phyloP scores from a whole-genome alignment of 2,113 vertebrate species.

The Aptenodytes forsteri region DNA sequence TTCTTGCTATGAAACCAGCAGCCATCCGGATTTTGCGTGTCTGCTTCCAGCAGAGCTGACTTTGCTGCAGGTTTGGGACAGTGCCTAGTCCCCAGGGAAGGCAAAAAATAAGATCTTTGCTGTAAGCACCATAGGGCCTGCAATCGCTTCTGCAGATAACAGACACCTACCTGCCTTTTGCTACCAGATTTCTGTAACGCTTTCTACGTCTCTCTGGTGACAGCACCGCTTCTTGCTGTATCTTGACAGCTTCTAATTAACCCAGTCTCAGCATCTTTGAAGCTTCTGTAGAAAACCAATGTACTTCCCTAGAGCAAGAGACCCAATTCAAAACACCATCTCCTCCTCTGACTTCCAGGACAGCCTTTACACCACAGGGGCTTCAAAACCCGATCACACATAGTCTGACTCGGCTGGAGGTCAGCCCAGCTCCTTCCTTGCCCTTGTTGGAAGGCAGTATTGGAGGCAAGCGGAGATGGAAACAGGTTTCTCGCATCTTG shows the following conservation, averaged over 20 bases:
- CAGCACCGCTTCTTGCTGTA: not conserved
- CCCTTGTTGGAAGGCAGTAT: not conserved
- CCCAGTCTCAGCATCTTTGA: not conserved
- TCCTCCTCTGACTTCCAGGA: not conserved
- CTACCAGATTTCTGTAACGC: not conserved
- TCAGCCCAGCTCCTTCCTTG: not conserved
- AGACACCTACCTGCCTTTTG: constrained; percentile 32
- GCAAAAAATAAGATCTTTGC: not conserved
- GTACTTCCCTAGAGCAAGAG: not conserved
- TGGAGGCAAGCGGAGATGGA: not conserved
- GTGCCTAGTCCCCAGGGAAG: not conserved
- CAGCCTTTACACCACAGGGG: not conserved
- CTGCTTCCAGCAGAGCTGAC: not conserved
- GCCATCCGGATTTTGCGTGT: not conserved
- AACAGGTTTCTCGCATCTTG: not conserved
- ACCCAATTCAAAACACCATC: not conserved
- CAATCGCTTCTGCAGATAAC: not conserved
- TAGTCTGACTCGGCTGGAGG: not conserved
- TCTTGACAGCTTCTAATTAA: constrained; percentile 51
- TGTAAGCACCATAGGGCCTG: not conserved
- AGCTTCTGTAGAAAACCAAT: not conserved
- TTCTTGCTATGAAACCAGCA: not conserved
- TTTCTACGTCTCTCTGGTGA: not conserved
- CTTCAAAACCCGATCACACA: not conserved
- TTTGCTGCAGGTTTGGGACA: not conserved